phyloP scores from a whole-genome alignment of 2,797 vertebrate species.

The Gymnopithys bicolor region DNA sequence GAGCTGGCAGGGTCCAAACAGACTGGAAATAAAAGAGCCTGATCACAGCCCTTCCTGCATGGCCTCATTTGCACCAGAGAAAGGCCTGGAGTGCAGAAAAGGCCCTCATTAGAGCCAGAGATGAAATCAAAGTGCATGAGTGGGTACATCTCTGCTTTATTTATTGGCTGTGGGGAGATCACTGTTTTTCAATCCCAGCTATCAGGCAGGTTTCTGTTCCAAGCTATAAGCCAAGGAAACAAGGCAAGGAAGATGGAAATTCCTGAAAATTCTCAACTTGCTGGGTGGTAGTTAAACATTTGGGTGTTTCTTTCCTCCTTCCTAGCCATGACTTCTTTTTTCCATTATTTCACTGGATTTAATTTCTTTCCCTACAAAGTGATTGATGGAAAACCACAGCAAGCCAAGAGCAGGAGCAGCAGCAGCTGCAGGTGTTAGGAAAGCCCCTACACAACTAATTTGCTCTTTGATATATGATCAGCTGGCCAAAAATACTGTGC shows the following conservation, averaged over 20 bases:
- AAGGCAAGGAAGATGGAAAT: slow-evolving; percentile 13
- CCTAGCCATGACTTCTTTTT: slow-evolving; percentile 29
- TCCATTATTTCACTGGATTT: slow-evolving; percentile 22
- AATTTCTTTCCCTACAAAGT: slow-evolving; percentile 17
- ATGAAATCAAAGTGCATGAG: neutral
- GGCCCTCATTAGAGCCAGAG: neutral
- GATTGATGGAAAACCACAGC: slow-evolving; percentile 66
- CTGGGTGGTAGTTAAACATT: slow-evolving; percentile 36
- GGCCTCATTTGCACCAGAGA: neutral
- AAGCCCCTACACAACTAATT: slow-evolving; percentile 60
- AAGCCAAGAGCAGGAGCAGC: slow-evolving; percentile 41
- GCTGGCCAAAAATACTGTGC: slow-evolving; percentile 39
- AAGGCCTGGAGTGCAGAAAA: neutral
- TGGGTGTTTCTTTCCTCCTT: slow-evolving; percentile 6
- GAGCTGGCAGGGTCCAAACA: neutral
- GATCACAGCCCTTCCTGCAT: neutral
- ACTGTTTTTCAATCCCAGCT: neutral
- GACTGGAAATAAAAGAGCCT: neutral
- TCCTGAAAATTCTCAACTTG: neutral
- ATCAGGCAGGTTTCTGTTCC: neutral
- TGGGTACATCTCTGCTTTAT: neutral
- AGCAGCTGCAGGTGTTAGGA: slow-evolving; percentile 65
- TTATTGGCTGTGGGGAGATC: neutral
- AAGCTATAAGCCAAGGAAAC: neutral
- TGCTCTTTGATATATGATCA: slow-evolving; percentile 59